These are phyloP conservation scores for Clupea harengus DNA, from an alignment of 2,113 vertebrate genomes.

Conservation along the genomic window DNA sequence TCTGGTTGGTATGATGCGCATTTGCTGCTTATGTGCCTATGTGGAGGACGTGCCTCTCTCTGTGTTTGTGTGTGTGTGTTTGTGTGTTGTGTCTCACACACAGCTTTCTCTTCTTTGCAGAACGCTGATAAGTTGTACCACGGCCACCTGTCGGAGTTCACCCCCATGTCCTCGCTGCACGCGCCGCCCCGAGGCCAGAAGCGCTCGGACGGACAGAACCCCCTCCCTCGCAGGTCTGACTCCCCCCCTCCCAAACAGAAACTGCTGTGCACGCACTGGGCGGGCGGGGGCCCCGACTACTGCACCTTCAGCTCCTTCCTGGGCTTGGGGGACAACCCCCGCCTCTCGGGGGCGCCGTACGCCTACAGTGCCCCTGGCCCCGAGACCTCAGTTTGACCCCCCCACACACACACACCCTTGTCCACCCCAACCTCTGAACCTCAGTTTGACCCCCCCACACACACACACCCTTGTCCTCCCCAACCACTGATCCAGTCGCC, in stretches of 20 bases:
- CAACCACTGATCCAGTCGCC: not conserved
- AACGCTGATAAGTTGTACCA: slow-evolving; percentile 70
- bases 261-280: slow-evolving; percentile 76
- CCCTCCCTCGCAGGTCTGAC: slow-evolving; percentile 73
- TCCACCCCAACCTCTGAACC: slow-evolving; percentile 47
- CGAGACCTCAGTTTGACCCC: slow-evolving; percentile 73
- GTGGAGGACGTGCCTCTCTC: slow-evolving; percentile 7
- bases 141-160: slow-evolving; percentile 78
- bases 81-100: not conserved
- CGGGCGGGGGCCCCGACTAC: slow-evolving; percentile 66
- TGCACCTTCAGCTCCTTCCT: slow-evolving; percentile 76
- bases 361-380: slow-evolving; percentile 66
- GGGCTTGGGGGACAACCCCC: slow-evolving; percentile 64
- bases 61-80: not conserved
- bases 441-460: slow-evolving; percentile 58
- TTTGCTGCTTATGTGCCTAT: slow-evolving; percentile 3
- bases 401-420: not conserved
- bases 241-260: slow-evolving; percentile 69
- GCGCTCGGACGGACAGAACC: slow-evolving; percentile 65
- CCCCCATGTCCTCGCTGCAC: slow-evolving; percentile 77
- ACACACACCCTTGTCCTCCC: not conserved
- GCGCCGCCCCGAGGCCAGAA: slow-evolving; percentile 61
- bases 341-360: slow-evolving; percentile 53
- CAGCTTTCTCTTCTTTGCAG: slow-evolving; percentile 59
- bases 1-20: not conserved